These are phyloP conservation scores for Arnoldichthys spilopterus DNA, from an alignment of 2,797 vertebrate species.

Conservation along the genomic window DNA sequence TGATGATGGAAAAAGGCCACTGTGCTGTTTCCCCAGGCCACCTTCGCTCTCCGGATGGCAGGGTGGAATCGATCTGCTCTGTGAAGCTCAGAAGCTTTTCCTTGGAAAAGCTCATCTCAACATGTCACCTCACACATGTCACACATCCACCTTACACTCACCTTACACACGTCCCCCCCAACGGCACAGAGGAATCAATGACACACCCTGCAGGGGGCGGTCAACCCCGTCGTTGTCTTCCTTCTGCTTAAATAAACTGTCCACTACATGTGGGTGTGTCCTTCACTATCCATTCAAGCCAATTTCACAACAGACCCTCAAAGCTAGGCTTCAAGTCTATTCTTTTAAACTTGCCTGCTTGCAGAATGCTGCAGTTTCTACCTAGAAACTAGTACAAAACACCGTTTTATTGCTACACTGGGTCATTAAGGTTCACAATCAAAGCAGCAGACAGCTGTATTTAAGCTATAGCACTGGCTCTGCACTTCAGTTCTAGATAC, in stretches of 20 bases:
- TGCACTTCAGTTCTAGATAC: too few relatives aligned
- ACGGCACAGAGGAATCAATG: not conserved
- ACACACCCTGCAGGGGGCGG: not conserved
- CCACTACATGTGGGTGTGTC: too few relatives aligned
- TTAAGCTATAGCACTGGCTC: too few relatives aligned
- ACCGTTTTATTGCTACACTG: too few relatives aligned
- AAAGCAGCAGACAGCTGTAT: too few relatives aligned
- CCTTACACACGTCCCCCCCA: not conserved
- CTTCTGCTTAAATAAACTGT: constrained; percentile 3
- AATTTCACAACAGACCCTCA: too few relatives aligned
- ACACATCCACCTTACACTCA: constrained; percentile 30
- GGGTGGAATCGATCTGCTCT: constrained; percentile 28
- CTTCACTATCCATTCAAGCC: too few relatives aligned
- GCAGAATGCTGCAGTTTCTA: too few relatives aligned
- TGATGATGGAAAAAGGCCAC: not conserved
- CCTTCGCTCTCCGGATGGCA: constrained; percentile 7
- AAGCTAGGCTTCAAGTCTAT: too few relatives aligned
- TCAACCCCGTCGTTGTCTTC: not conserved
- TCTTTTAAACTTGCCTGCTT: too few relatives aligned
- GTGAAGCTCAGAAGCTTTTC: constrained; percentile 1
- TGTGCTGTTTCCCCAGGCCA: not conserved
- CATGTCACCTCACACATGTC: constrained; percentile 15
- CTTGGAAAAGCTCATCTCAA: not conserved
- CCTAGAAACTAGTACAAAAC: too few relatives aligned
- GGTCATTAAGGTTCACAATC: too few relatives aligned